Percentiles rank a stretch among this genome's conserved stretches.
phyloP scores from a whole-genome alignment of 2,797 vertebrate species.

The Bovichtus variegatus region DNA sequence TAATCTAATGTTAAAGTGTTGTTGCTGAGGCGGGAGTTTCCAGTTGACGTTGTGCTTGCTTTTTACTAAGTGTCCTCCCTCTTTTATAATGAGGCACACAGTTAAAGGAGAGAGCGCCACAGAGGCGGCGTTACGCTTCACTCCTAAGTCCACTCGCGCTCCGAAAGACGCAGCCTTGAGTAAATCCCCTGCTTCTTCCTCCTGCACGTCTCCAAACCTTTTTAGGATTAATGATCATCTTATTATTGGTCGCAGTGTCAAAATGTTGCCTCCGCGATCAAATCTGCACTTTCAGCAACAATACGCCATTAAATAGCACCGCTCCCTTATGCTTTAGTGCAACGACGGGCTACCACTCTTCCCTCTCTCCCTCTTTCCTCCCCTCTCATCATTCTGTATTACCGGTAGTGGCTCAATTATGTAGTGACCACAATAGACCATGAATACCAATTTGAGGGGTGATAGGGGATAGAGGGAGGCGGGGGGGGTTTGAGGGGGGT shows the following conservation, averaged over 20 bases:
- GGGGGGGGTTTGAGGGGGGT: slow-evolving; percentile 8
- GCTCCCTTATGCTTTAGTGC: slow-evolving; percentile 23
- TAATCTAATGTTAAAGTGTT: background rate
- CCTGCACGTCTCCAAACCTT: slow-evolving; percentile 23
- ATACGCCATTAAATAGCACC: slow-evolving; percentile 3
- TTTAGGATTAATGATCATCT: slow-evolving; percentile 31
- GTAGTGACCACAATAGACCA: slow-evolving; percentile 67
- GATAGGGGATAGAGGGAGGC: slow-evolving; percentile 6
- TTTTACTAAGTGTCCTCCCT: slow-evolving; percentile 48
- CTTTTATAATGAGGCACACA: slow-evolving; percentile 46
- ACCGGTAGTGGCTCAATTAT: slow-evolving; percentile 70
- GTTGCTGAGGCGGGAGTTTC: slow-evolving; percentile 12
- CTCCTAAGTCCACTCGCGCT: slow-evolving; percentile 40
- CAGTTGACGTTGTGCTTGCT: slow-evolving; percentile 14
- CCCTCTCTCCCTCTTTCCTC: slow-evolving; percentile 22
- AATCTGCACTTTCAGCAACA: slow-evolving; percentile 30
- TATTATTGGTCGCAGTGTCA: background rate
- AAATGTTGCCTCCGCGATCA: slow-evolving; percentile 3
- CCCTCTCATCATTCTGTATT: slow-evolving; percentile 59
- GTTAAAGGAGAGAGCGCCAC: slow-evolving; percentile 45
- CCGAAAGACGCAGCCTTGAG: slow-evolving; percentile 29
- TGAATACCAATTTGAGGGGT: slow-evolving; percentile 74
- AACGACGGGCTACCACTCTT: slow-evolving; percentile 17
- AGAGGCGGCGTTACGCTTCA: slow-evolving; percentile 34
- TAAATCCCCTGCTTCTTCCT: slow-evolving; percentile 28